Evolutionary conservation across 2,797 vertebrate genomes (phyloP), one percentile per base, ranked within the genome.

Genomic region (Dendrocincla tyrannina): DNA sequence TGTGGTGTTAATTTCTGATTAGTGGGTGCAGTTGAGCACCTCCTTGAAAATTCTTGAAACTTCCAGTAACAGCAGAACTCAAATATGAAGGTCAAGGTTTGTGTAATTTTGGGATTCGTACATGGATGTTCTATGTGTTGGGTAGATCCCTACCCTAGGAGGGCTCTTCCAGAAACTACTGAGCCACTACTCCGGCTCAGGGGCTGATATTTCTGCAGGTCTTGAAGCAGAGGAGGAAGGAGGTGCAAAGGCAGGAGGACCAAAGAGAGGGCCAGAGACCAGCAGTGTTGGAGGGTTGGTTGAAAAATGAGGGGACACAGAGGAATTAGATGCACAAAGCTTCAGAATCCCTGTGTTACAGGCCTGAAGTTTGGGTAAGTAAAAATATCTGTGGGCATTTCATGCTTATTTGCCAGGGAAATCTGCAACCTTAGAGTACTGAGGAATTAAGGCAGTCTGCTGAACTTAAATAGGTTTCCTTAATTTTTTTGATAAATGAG

Each of bases 261-360:
- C 23, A 76, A n/a, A 37, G 33, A 30, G 5, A 60, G 11, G 18
- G 30, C 6, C 59, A 52, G 35, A 24, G 27, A 20, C 5, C 0
- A 9, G 18, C 22, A 68, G 56, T 12, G 59, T 32, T 42, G 30
- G 42, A 56, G 13, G 37, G 14, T n/a, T 85, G 27, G 18, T 2
- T 73, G 50, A 25, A 73, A 89, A 55, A 9, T 42, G 35, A 35
- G 28, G 17, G 60, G 9, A 11, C 53, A 39, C 8, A 49, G 33
- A 50, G 20, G 33, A 84, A 60, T 33, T 41, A 77, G 37, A 69
- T 37, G 33, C 47, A 83, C 37, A 81, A 18, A 64, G 18, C 53
- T 39, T 27, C 46, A 1, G 0, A 64, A 50, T n/a, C 28, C n/a
- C 50, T 10, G 2, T 3, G 4, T 14, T n/a, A 17, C 32, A 58